Evolutionary conservation across 2,797 vertebrate species (phyloP).

Genomic region (Presbytis comata): DNA sequence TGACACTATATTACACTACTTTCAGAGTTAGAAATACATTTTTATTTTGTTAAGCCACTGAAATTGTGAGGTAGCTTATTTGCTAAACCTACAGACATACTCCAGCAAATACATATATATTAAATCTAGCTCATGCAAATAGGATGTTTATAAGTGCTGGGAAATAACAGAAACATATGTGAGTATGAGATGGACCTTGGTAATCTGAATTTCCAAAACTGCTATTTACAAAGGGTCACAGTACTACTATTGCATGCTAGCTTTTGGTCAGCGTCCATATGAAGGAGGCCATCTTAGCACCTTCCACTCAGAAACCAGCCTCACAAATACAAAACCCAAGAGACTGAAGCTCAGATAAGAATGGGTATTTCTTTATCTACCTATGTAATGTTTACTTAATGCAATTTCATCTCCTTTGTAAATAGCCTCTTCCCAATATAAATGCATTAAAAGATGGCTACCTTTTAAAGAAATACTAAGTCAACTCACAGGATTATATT

Average conservation of each 20-base stretch:
- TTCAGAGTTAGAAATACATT: slow-evolving; percentile 6
- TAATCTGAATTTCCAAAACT: background rate
- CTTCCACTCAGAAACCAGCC: background rate
- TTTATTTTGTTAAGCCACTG: background rate
- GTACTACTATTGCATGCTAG: rapidly evolving
- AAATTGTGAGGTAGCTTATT: background rate
- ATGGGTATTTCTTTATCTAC: background rate
- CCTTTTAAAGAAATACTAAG: background rate
- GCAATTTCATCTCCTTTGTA: background rate
- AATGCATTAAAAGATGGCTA: background rate
- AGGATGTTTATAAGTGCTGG: background rate
- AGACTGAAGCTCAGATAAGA: background rate
- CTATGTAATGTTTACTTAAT: background rate
- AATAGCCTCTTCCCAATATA: background rate
- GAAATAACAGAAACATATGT: background rate
- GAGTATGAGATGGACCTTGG: background rate
- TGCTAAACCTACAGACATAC: background rate
- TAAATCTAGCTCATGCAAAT: background rate
- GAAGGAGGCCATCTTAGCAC: background rate
- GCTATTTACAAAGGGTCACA: background rate
- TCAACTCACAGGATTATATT: background rate
- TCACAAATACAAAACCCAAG: background rate
- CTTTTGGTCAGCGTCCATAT: background rate
- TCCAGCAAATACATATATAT: background rate
- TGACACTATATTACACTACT: background rate